These are phyloP conservation scores for Mungos mungo DNA, from an alignment of 2,113 vertebrate genomes.

Conservation along the genomic window DNA sequence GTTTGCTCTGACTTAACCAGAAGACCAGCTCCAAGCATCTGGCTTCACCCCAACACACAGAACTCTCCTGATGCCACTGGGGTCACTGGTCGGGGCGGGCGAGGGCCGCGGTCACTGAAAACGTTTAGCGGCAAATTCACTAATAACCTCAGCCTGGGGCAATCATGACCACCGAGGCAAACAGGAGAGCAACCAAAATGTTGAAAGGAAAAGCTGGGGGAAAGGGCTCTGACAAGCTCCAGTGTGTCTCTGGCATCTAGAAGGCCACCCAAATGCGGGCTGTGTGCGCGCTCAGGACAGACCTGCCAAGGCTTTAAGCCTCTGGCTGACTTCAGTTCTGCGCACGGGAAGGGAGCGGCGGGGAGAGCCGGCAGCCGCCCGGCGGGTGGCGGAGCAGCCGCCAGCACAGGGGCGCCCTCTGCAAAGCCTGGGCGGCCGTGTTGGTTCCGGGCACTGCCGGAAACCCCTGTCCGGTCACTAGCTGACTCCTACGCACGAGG, in stretches of 20 bases:
- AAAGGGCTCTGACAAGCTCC: background rate
- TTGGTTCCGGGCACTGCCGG: background rate
- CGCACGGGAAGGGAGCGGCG: background rate
- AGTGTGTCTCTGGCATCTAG: background rate
- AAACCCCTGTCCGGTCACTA: background rate
- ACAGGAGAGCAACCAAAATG: background rate
- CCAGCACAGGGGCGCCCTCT: too few relatives aligned
- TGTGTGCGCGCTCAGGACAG: background rate
- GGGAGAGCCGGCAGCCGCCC: background rate
- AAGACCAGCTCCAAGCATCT: background rate
- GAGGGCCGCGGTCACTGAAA: background rate
- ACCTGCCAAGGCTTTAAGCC: background rate
- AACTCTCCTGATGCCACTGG: background rate
- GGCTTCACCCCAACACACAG: background rate
- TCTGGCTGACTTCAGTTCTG: background rate
- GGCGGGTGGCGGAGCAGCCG: too few relatives aligned
- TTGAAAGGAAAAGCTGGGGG: too few relatives aligned
- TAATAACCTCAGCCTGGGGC: background rate
- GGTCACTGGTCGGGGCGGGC: background rate
- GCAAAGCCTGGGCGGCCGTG: background rate
- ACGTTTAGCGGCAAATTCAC: background rate
- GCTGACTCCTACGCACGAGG: background rate
- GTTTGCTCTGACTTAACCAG: background rate
- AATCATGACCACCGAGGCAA: background rate
- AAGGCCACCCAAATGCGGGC: background rate